phyloP scores from a whole-genome alignment of 1,140 invertebrate species.

The Neelides sp. region DNA sequence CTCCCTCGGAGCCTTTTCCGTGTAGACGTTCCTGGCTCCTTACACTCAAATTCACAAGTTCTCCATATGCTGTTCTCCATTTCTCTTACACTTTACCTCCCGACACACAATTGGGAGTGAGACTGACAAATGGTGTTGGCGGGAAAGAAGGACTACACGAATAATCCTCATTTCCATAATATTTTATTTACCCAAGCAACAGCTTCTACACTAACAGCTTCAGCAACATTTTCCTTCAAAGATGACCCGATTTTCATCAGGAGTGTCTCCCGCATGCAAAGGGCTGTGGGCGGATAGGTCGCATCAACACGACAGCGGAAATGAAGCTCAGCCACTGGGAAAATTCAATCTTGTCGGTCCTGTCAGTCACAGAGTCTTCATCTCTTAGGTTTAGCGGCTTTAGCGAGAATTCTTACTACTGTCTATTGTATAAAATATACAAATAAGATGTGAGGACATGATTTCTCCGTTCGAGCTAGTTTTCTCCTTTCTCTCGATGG shows the following conservation, averaged over 20 bases:
- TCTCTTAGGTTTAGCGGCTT: no score
- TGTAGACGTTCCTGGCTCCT: slow-evolving; percentile 18
- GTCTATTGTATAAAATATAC: no score
- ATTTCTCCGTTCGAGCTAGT: no score
- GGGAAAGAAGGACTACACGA: no score
- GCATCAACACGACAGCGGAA: background rate
- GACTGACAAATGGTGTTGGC: no score
- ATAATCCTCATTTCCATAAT: no score
- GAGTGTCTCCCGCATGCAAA: background rate
- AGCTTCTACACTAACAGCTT: slow-evolving; percentile 6
- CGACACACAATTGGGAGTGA: background rate
- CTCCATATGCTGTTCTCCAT: slow-evolving; percentile 2
- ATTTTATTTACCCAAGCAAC: no score
- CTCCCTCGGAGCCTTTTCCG: slow-evolving; percentile 10
- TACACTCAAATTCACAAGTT: slow-evolving; percentile 7
- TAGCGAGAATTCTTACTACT: no score
- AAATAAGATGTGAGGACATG: no score
- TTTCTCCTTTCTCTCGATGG: no score
- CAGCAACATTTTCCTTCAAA: slow-evolving; percentile 1
- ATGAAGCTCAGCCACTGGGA: slow-evolving; percentile 9
- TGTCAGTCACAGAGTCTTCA: no score
- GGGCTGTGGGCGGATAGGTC: background rate
- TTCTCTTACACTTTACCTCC: slow-evolving; percentile 4
- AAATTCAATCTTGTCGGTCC: slow-evolving; percentile 4
- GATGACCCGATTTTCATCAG: background rate